Conservation (phyloP, 2,888 invertebrate species). For the Cheilosia vulpina region DNA sequence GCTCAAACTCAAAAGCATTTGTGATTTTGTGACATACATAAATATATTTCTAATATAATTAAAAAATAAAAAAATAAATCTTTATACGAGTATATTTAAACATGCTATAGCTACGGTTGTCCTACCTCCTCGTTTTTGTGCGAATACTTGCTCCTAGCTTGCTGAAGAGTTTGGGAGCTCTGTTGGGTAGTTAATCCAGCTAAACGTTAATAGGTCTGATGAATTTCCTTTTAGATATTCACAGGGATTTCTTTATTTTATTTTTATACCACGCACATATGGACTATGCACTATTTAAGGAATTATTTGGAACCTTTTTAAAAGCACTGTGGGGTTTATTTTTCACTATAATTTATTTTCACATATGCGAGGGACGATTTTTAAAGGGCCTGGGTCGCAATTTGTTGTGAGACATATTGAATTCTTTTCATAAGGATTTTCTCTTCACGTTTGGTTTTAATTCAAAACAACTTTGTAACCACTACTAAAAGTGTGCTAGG, state of each 20-base stretch:
- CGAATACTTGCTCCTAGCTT: constrained; percentile 11
- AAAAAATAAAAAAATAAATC: constrained; percentile 2
- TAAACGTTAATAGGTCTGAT: not conserved
- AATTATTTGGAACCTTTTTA: not conserved
- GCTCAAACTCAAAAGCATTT: constrained; percentile 39
- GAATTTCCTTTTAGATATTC: not conserved
- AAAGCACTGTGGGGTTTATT: not conserved
- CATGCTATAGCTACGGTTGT: constrained; percentile 38
- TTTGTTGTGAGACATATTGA: not conserved
- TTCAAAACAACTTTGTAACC: too few relatives aligned
- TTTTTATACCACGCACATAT: constrained; percentile 9
- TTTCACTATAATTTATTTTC: not conserved
- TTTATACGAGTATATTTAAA: not conserved
- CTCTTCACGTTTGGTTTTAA: too few relatives aligned
- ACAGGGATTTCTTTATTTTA: not conserved
- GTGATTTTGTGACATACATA: constrained; percentile 32
- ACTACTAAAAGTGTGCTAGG: too few relatives aligned
- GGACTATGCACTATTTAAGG: not conserved
- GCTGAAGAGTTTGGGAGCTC: constrained; percentile 1
- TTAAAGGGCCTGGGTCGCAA: not conserved
- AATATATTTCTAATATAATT: not conserved
- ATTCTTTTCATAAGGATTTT: too few relatives aligned
- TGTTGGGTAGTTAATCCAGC: constrained; percentile 19
- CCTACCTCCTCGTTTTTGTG: constrained; percentile 43
- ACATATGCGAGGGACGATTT: not conserved